A percentile compares a stretch with the other conserved stretches of the same genome.
phyloP scores from a whole-genome alignment of 2,888 invertebrate genomes.

The Lapara coniferarum region DNA sequence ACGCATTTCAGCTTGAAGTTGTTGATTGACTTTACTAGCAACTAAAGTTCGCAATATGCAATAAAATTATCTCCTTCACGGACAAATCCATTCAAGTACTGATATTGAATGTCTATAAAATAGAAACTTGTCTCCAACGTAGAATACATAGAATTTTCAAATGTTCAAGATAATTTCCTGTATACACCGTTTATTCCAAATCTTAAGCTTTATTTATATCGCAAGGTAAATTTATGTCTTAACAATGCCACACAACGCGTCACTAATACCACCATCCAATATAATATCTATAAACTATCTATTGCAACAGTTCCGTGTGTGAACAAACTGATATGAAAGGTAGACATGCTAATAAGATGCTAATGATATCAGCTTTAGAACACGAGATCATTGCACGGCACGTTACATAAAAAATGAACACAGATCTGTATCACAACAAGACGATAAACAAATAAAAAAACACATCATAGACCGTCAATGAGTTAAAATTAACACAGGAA shows the following conservation, averaged over 20 bases:
- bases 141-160: slow-evolving; percentile 23
- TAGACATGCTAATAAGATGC: slow-evolving; percentile 45
- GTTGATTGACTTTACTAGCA: neutral
- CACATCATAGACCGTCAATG: slow-evolving; percentile 11
- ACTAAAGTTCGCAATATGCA: slow-evolving; percentile 10
- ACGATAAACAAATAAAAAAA: slow-evolving; percentile 34
- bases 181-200: slow-evolving; percentile 23
- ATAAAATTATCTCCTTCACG: slow-evolving; percentile 6
- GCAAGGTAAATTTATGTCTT: slow-evolving; percentile 29
- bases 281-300: slow-evolving; percentile 29
- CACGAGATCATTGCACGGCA: slow-evolving; percentile 38
- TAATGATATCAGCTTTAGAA: slow-evolving; percentile 43
- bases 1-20: too few species aligned
- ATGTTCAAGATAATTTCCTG: slow-evolving; percentile 7
- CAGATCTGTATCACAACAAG: slow-evolving; percentile 28
- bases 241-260: slow-evolving; percentile 28
- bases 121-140: slow-evolving; percentile 16
- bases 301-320: slow-evolving; percentile 37
- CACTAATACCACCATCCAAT: slow-evolving; percentile 26
- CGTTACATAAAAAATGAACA: slow-evolving; percentile 37
- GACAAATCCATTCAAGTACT: slow-evolving; percentile 10
- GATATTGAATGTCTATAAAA: slow-evolving; percentile 15
- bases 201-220: slow-evolving; percentile 22
- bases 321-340: slow-evolving; percentile 42
- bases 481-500: slow-evolving; percentile 52